These are phyloP conservation scores for Cynopterus sphinx DNA, from an alignment of 2,797 vertebrate species.

Conservation along the genomic window DNA sequence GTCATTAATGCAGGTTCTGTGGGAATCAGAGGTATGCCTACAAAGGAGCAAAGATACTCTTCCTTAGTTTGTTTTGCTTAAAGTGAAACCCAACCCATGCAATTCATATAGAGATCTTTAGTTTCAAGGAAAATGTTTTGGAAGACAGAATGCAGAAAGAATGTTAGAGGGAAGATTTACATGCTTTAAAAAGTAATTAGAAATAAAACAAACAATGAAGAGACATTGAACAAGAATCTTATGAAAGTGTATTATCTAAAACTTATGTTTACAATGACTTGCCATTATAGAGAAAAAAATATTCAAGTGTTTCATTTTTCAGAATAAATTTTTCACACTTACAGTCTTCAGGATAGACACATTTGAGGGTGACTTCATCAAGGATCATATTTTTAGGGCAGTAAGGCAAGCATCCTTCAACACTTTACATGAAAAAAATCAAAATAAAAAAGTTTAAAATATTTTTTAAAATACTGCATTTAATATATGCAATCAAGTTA, in stretches of 20 bases:
- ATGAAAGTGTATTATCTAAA: neutral
- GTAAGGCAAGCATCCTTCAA: slow-evolving; percentile 97
- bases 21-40: slow-evolving; percentile 84
- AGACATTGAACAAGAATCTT: neutral
- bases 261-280: neutral
- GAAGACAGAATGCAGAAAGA: neutral
- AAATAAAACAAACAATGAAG: neutral
- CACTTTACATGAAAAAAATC: slow-evolving; percentile 84
- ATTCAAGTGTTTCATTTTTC: neutral
- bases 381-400: slow-evolving; percentile 97
- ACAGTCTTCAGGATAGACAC: slow-evolving; percentile 98
- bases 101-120: neutral
- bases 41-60: slow-evolving; percentile 54
- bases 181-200: neutral
- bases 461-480: neutral
- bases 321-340: slow-evolving; percentile 82
- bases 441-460: neutral
- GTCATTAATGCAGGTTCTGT: slow-evolving; percentile 73
- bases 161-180: neutral
- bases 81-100: neutral
- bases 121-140: neutral
- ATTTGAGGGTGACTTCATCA: slow-evolving; percentile 96
- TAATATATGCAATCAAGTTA: neutral
- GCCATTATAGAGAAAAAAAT: neutral
- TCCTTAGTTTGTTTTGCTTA: neutral